Conservation (phyloP, 2,888 invertebrate genomes). For the Luperina nickerlii region DNA sequence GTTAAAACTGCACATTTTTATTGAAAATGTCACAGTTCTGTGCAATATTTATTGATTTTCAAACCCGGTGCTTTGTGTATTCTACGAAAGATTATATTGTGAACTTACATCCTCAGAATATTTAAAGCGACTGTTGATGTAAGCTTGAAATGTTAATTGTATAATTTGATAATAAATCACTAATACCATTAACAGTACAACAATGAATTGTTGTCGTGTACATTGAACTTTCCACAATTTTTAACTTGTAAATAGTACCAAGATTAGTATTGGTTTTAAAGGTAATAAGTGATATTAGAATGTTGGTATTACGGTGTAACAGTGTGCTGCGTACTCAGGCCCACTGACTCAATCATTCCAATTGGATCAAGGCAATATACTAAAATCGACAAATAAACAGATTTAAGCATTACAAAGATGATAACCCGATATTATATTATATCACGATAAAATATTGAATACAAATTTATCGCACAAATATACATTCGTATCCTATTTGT, state of each 20-base stretch:
- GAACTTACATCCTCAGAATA: constrained; percentile 84
- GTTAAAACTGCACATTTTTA: constrained; percentile 74
- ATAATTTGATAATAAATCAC: constrained; percentile 62
- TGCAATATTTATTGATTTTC: constrained; percentile 82
- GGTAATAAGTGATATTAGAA: constrained; percentile 80
- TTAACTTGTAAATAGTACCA: constrained; percentile 80
- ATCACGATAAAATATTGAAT: constrained; percentile 69
- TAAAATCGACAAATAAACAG: constrained; percentile 68
- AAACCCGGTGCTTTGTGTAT: constrained; percentile 82
- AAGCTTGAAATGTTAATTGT: constrained; percentile 71
- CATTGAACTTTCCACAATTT: constrained; percentile 74
- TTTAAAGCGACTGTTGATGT: constrained; percentile 79
- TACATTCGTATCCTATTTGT: constrained; percentile 71
- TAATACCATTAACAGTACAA: constrained; percentile 67
- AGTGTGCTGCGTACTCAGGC: constrained; percentile 70
- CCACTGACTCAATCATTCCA: constrained; percentile 84
- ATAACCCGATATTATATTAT: constrained; percentile 26
- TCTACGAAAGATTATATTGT: constrained; percentile 65
- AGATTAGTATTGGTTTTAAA: constrained; percentile 75
- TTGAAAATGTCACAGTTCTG: constrained; percentile 71
- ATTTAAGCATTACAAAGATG: constrained; percentile 64
- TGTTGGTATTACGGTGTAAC: constrained; percentile 75
- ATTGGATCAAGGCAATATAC: constrained; percentile 72
- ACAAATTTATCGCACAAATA: constrained; percentile 81
- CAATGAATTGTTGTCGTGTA: constrained; percentile 70